Conservation (phyloP, 2,797 vertebrate genomes). For the Vespertilio murinus region DNA sequence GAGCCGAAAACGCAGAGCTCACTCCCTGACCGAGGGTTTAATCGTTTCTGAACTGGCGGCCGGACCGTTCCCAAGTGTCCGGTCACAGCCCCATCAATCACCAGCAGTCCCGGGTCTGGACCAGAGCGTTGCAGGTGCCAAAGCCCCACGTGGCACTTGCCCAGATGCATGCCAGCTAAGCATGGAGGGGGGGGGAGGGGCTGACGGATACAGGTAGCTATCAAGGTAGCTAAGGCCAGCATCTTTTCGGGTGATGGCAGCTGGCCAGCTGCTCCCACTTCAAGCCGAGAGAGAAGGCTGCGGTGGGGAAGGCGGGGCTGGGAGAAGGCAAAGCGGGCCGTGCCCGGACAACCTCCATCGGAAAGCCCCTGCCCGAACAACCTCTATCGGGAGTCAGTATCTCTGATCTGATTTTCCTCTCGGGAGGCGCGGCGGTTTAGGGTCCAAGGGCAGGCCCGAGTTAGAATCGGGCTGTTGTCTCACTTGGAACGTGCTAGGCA, state of each 20-base stretch:
- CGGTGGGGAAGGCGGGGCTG: neutral
- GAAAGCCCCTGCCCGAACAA: neutral
- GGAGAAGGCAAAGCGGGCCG: neutral
- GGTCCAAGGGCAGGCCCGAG: neutral
- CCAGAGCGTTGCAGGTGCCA: constrained; percentile 33
- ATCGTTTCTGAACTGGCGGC: constrained; percentile 52
- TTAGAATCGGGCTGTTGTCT: neutral
- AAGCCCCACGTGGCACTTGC: neutral
- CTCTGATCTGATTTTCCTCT: neutral
- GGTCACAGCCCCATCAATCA: constrained; percentile 11
- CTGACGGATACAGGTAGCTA: neutral
- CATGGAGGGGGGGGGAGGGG: no score
- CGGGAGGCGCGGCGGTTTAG: neutral
- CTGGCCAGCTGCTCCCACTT: neutral
- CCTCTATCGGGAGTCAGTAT: neutral
- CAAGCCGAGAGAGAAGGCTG: neutral
- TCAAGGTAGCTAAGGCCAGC: neutral
- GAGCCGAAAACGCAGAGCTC: constrained; percentile 43
- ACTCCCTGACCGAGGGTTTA: constrained; percentile 38
- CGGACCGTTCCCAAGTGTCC: neutral
- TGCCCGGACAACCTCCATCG: neutral
- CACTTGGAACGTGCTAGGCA: neutral
- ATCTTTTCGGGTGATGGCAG: neutral
- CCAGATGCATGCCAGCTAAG: neutral
- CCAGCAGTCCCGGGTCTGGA: neutral